phyloP scores from a whole-genome alignment of 2,797 vertebrate genomes.

The Peromyscus nudipes region DNA sequence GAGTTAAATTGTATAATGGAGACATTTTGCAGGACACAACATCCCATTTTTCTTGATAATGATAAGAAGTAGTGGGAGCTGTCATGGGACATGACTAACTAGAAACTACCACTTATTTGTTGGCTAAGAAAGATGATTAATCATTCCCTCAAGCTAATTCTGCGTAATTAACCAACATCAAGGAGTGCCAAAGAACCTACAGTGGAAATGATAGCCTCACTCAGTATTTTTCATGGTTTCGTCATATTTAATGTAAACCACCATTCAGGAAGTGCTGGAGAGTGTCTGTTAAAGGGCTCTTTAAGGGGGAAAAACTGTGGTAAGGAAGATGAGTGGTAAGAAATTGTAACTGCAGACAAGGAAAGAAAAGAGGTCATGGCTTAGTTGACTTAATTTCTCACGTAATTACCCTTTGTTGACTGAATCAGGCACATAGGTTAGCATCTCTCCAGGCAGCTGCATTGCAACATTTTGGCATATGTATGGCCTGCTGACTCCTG shows the following conservation, averaged over 20 bases:
- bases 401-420: not conserved
- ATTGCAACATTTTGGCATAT: not conserved
- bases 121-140: not conserved
- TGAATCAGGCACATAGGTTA: conserved; percentile 53
- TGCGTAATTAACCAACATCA: conserved; percentile 72
- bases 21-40: not conserved
- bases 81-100: conserved; percentile 1
- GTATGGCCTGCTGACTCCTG: not conserved
- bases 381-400: conserved; percentile 56
- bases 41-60: conserved; percentile 50
- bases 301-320: not conserved
- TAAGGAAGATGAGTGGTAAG: accelerated
- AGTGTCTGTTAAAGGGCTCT: not conserved
- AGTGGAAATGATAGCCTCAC: not conserved
- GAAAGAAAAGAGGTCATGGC: not conserved
- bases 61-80: conserved; percentile 58
- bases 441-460: conserved; percentile 63
- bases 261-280: not conserved
- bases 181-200: conserved; percentile 56
- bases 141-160: conserved; percentile 69
- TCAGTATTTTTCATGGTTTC: not conserved
- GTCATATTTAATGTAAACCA: not conserved
- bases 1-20: conserved; percentile 62
- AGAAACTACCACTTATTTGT: conserved; percentile 60
- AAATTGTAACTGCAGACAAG: not conserved